Percentiles rank a stretch among this genome's conserved stretches.
Conservation (phyloP, 2,113 vertebrate species). For the Centropus bengalensis region DNA sequence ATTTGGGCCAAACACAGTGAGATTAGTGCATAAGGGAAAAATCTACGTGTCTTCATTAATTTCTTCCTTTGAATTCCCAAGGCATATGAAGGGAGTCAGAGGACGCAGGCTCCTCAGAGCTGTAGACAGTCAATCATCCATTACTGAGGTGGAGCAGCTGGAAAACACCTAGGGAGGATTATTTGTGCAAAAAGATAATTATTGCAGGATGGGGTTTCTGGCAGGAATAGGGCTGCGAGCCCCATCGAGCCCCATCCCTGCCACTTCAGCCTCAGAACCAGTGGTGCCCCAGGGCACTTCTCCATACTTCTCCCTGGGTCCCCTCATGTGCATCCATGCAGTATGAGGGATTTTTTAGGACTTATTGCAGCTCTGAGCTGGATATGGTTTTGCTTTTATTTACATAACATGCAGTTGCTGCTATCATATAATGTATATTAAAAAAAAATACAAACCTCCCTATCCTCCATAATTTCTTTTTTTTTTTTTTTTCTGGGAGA, state of each 20-base stretch:
- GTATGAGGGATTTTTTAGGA: accelerated
- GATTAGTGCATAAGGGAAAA: not conserved
- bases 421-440: not conserved
- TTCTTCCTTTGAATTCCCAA: not conserved
- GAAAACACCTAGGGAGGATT: not conserved
- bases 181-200: not conserved
- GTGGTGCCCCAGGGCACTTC: not conserved
- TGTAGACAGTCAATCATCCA: not conserved
- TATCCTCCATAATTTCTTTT: not conserved
- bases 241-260: too few relatives aligned
- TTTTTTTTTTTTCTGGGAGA: not conserved
- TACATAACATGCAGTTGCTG: not conserved
- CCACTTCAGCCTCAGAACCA: too few relatives aligned
- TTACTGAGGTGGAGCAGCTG: not conserved
- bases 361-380: not conserved
- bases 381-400: not conserved
- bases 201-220: too few relatives aligned
- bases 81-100: not conserved
- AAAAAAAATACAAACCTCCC: not conserved
- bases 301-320: accelerated
- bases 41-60: accelerated
- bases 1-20: not conserved
- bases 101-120: accelerated
- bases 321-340: accelerated
- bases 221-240: too few relatives aligned